Conservation (phyloP, 2,797 vertebrate species). For the Garrulus glandarius region DNA sequence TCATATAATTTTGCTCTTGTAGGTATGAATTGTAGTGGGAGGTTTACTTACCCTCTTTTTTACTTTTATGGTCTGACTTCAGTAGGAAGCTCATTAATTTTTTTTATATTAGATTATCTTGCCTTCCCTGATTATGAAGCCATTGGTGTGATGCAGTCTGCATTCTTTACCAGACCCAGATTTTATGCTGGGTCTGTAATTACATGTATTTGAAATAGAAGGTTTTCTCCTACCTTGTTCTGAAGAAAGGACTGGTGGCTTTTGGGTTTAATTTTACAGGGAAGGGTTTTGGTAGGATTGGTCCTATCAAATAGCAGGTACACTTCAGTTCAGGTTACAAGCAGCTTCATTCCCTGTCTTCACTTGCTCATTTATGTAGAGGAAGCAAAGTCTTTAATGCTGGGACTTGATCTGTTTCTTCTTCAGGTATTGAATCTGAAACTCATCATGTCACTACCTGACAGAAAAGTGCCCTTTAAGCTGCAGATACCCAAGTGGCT, state of each 20-base stretch:
- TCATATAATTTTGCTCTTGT: not conserved
- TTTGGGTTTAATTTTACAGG: not conserved
- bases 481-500: not conserved
- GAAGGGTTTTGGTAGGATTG: not conserved
- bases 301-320: not conserved
- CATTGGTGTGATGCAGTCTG: not conserved
- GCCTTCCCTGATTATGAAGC: not conserved
- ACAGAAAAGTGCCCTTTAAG: not conserved
- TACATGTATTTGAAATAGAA: not conserved
- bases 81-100: not conserved
- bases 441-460: not conserved
- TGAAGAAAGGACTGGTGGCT: not conserved
- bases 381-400: not conserved
- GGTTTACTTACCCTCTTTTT: not conserved
- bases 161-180: not conserved
- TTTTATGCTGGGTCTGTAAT: not conserved
- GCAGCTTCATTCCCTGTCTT: not conserved
- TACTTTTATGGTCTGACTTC: not conserved
- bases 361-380: not conserved
- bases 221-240: not conserved
- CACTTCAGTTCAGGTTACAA: not conserved
- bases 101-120: not conserved
- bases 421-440: not conserved
- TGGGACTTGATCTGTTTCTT: not conserved
- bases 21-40: not conserved